Evolutionary conservation across 35 echinoderm and acorn worm genomes (phyloP).

Genomic region (Ophiothrix spiculata): DNA sequence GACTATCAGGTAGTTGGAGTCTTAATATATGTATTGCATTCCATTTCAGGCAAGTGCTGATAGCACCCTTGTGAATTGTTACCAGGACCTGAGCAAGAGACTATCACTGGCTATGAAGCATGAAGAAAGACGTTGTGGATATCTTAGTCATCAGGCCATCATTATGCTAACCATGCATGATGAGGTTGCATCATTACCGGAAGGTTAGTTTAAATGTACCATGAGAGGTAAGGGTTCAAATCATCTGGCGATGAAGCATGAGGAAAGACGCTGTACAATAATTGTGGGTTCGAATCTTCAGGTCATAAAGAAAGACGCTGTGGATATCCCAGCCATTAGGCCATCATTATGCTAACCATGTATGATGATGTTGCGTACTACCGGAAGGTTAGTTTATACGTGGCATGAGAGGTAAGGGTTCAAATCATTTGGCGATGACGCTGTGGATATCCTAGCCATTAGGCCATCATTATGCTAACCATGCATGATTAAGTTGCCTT

Average conservation of each 20-base stretch:
- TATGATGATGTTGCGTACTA: constrained; percentile 87
- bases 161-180: constrained; percentile 78
- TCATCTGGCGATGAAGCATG: not conserved
- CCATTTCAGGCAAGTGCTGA: constrained; percentile 69
- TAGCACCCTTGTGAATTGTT: constrained; percentile 77
- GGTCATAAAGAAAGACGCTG: constrained; percentile 43
- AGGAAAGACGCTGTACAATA: not conserved
- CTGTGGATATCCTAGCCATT: constrained; percentile 86
- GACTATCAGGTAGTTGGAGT: too few species aligned
- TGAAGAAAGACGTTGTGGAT: constrained; percentile 94
- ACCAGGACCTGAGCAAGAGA: constrained; percentile 92
- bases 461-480: constrained; percentile 76
- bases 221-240: not conserved
- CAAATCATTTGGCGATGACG: too few species aligned
- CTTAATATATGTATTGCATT: too few species aligned
- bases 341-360: constrained; percentile 66
- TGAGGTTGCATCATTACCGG: constrained; percentile 88
- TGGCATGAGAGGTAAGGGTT: too few species aligned
- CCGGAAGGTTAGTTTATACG: constrained; percentile 86
- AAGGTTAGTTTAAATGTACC: constrained; percentile 51
- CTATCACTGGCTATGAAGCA: constrained; percentile 84
- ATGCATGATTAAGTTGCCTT: constrained; percentile 87
- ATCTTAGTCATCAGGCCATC: constrained; percentile 81
- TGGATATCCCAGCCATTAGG: constrained; percentile 86
- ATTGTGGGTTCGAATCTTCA: not conserved